Conservation (phyloP, 2,888 invertebrate species). For the Synanthedon andrenaeformis region DNA sequence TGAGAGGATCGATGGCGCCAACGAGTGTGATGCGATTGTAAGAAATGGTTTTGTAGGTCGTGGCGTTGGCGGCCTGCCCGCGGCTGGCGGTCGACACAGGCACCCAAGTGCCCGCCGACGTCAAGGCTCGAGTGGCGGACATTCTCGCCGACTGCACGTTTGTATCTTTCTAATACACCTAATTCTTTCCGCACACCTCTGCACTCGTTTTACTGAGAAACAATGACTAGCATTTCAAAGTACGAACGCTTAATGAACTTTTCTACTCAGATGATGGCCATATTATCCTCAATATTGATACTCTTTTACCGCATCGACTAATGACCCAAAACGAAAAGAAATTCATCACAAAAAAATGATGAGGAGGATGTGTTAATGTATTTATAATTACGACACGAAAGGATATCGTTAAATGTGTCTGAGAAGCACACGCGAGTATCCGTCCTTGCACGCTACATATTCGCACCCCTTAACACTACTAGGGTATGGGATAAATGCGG, state of each 20-base stretch:
- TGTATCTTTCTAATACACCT: slow-evolving; percentile 8
- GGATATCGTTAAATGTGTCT: neutral
- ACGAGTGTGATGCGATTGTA: too few relatives aligned
- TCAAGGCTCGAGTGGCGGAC: slow-evolving; percentile 76
- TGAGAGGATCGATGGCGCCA: too few relatives aligned
- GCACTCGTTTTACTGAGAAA: neutral
- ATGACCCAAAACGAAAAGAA: neutral
- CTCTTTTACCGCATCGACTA: neutral
- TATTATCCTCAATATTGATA: too few relatives aligned
- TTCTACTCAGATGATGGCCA: too few relatives aligned
- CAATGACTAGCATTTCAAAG: neutral
- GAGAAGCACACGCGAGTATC: too few relatives aligned
- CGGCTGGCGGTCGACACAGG: slow-evolving; percentile 48
- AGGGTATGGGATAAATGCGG: too few relatives aligned
- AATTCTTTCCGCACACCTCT: too few relatives aligned
- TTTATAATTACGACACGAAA: neutral
- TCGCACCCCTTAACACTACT: too few relatives aligned
- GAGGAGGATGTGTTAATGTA: neutral
- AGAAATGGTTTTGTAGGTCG: slow-evolving; percentile 19
- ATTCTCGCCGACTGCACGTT: slow-evolving; percentile 77
- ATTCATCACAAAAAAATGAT: neutral
- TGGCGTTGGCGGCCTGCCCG: slow-evolving; percentile 80
- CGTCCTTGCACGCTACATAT: neutral
- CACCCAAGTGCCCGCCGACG: slow-evolving; percentile 79
- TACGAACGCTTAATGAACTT: too few relatives aligned